phyloP scores from a whole-genome alignment of 2,888 invertebrate species.

The Diarsia brunnea region DNA sequence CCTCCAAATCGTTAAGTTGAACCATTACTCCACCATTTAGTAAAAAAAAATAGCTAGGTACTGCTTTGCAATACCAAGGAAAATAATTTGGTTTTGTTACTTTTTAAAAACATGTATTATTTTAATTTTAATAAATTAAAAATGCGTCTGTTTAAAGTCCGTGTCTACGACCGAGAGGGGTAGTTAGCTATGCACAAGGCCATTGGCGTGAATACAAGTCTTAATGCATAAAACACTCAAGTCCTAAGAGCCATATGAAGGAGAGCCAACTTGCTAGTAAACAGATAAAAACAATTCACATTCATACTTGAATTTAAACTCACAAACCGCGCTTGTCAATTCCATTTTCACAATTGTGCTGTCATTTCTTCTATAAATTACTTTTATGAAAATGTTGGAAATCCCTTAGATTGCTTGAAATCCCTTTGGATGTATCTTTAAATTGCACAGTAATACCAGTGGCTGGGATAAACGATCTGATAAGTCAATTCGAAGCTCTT shows the following conservation, averaged over 20 bases:
- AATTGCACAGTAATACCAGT: conserved; percentile 45
- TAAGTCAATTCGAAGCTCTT: conserved; percentile 24
- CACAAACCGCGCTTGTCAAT: background rate
- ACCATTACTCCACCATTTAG: too few relatives aligned
- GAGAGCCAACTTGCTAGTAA: background rate
- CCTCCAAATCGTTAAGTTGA: too few relatives aligned
- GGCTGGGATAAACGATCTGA: conserved; percentile 17
- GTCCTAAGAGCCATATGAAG: background rate
- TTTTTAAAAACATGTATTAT: too few relatives aligned
- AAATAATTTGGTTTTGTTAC: too few relatives aligned
- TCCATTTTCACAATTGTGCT: conserved; percentile 19
- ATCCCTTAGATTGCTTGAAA: conserved; percentile 32
- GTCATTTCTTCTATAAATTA: conserved; percentile 12
- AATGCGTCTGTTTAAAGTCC: too few relatives aligned
- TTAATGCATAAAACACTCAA: background rate
- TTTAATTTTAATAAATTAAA: too few relatives aligned
- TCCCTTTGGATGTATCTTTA: conserved; percentile 23
- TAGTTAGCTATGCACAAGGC: too few relatives aligned
- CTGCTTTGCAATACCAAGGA: too few relatives aligned
- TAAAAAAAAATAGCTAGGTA: too few relatives aligned
- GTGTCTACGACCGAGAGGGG: too few relatives aligned
- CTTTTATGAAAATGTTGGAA: conserved; percentile 29
- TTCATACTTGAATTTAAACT: background rate
- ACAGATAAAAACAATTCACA: background rate
- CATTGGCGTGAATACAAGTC: too few relatives aligned